Evolutionary conservation across 2,888 invertebrate genomes (phyloP).

Genomic region (Callyntrura sp.): DNA sequence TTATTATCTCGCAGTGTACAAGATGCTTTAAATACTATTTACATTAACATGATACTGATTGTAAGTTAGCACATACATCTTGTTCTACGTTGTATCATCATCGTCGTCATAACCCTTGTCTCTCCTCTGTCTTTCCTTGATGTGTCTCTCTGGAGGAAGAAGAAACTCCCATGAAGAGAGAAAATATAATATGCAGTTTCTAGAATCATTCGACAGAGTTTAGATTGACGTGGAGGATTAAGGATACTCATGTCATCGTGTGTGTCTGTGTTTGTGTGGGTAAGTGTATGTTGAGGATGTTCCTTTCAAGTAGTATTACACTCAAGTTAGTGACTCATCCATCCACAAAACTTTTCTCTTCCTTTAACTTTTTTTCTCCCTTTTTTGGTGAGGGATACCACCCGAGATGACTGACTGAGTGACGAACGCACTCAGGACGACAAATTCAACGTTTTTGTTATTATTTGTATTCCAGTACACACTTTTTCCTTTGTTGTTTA

Average conservation of each 20-base stretch:
- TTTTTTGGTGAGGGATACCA: not conserved
- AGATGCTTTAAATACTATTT: not conserved
- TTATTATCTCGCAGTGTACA: not conserved
- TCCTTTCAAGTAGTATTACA: not conserved
- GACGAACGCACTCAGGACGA: not conserved
- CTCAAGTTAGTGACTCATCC: slow-evolving; percentile 23
- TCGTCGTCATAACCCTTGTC: too few species aligned
- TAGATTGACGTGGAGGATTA: slow-evolving; percentile 70
- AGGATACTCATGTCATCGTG: not conserved
- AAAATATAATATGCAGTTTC: slow-evolving; percentile 1
- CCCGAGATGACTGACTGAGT: too few species aligned
- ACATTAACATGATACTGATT: slow-evolving; percentile 4
- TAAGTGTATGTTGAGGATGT: not conserved
- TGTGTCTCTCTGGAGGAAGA: slow-evolving; percentile 30
- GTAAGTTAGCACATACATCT: not conserved
- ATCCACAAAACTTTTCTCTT: not conserved
- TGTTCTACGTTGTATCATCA: too few species aligned
- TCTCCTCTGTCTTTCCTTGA: not conserved
- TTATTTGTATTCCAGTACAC: slow-evolving; percentile 10
- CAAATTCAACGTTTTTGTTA: slow-evolving; percentile 12
- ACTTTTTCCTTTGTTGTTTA: slow-evolving; percentile 32
- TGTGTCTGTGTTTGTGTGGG: not conserved
- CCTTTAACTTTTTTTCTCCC: not conserved
- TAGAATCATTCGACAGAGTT: slow-evolving; percentile 38
- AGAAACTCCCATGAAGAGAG: not conserved